phyloP scores from a whole-genome alignment of 2,888 invertebrate genomes.

The Pharmacophagus antenor region DNA sequence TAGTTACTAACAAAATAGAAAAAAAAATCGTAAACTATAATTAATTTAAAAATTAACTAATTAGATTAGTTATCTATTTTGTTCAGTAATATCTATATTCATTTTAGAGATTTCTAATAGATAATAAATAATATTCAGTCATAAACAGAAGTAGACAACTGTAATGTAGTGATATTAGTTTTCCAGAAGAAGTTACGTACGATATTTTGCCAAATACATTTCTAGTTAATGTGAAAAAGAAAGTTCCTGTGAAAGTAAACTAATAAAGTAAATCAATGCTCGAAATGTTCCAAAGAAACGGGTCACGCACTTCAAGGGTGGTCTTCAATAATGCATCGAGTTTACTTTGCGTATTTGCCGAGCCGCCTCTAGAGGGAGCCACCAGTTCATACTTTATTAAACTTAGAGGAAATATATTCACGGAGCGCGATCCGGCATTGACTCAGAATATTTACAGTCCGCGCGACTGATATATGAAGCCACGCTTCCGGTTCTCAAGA shows the following conservation, averaged over 20 bases:
- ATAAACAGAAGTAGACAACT: too few relatives aligned
- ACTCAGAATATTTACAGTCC: constrained; percentile 59
- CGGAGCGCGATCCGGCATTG: constrained; percentile 44
- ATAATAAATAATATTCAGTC: too few relatives aligned
- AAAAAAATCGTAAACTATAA: too few relatives aligned
- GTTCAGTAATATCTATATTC: too few relatives aligned
- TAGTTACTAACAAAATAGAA: too few relatives aligned
- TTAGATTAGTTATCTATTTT: too few relatives aligned
- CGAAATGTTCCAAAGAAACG: constrained; percentile 31
- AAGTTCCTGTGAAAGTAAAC: background rate
- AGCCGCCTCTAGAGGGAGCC: constrained; percentile 36
- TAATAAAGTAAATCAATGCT: constrained; percentile 31
- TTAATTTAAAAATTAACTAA: too few relatives aligned
- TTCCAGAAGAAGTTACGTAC: too few relatives aligned
- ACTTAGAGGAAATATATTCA: constrained; percentile 44
- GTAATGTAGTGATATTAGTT: too few relatives aligned
- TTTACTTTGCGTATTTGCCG: constrained; percentile 62
- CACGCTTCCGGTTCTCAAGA: constrained; percentile 54
- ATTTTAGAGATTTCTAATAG: too few relatives aligned
- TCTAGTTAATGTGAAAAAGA: background rate
- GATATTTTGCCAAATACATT: too few relatives aligned
- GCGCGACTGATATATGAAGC: constrained; percentile 66
- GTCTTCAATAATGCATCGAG: constrained; percentile 67
- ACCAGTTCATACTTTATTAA: constrained; percentile 65
- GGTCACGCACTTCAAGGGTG: constrained; percentile 45